Conservation (phyloP, 2,888 invertebrate species). For the Cosmopolites sordidus region DNA sequence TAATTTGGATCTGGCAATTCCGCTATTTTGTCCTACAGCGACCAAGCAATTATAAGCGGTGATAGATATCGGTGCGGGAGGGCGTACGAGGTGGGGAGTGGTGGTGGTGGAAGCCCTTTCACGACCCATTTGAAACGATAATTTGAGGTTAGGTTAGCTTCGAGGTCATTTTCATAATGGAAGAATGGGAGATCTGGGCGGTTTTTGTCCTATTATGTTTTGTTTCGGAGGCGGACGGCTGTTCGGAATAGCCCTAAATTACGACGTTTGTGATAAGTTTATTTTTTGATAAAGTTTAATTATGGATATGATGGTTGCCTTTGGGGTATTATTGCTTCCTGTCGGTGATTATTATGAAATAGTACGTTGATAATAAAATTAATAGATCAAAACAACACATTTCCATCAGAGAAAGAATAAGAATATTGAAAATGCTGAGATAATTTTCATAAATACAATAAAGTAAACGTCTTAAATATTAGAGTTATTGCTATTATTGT, state of each 20-base stretch:
- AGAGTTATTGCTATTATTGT: too few relatives aligned
- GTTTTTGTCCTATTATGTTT: slow-evolving; percentile 1
- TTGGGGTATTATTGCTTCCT: too few relatives aligned
- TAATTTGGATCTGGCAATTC: neutral
- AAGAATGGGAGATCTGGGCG: neutral
- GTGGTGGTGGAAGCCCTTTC: neutral
- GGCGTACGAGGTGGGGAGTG: too few relatives aligned
- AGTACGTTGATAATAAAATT: too few relatives aligned
- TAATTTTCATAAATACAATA: too few relatives aligned
- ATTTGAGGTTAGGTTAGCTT: neutral
- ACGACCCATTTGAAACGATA: neutral
- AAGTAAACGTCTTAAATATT: too few relatives aligned
- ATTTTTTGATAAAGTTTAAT: too few relatives aligned
- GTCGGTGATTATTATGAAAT: too few relatives aligned
- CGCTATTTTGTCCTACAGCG: neutral
- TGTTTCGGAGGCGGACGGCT: neutral
- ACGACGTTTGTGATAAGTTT: neutral
- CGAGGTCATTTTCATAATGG: neutral
- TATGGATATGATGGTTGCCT: too few relatives aligned
- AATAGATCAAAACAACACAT: too few relatives aligned
- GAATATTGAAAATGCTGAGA: too few relatives aligned
- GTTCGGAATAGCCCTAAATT: neutral
- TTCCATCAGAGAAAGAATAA: too few relatives aligned
- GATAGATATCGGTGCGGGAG: neutral
- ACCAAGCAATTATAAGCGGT: neutral